phyloP scores from a whole-genome alignment of 2,797 vertebrate genomes.

The Falco naumanni region DNA sequence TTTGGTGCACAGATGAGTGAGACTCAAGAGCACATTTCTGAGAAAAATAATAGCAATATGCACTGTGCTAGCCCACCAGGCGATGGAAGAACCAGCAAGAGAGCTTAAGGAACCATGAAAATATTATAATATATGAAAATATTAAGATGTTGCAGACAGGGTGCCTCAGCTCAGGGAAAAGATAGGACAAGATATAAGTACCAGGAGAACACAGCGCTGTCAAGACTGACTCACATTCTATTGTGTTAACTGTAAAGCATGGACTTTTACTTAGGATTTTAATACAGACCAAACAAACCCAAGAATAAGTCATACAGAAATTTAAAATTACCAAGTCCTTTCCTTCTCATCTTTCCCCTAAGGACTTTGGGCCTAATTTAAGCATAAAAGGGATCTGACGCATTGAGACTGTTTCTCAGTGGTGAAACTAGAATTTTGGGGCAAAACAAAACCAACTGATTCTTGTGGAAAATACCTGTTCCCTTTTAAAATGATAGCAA shows the following conservation, averaged over 20 bases:
- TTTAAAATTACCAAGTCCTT: not conserved
- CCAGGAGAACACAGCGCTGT: slow-evolving; percentile 28
- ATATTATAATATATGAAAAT: slow-evolving; percentile 36
- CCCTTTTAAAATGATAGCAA: not conserved
- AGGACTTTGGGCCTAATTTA: not conserved
- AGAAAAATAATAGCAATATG: not conserved
- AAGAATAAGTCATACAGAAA: not conserved
- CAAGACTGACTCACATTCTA: slow-evolving; percentile 39
- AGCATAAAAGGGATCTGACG: not conserved
- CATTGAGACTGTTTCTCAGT: not conserved
- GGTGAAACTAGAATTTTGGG: not conserved
- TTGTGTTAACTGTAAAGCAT: not conserved
- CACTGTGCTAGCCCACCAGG: not conserved
- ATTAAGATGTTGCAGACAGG: slow-evolving; percentile 46
- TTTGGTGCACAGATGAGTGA: not conserved
- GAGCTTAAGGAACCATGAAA: slow-evolving; percentile 5
- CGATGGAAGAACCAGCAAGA: slow-evolving; percentile 6
- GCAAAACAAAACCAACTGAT: not conserved
- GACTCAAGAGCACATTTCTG: not conserved
- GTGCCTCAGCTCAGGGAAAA: slow-evolving; percentile 14
- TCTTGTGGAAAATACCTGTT: not conserved
- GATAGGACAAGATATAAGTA: slow-evolving; percentile 45
- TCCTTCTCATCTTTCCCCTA: not conserved
- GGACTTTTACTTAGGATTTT: not conserved
- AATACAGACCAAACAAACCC: not conserved